Base-by-base conservation (phyloP, 1,140 invertebrate genomes). In the Chelonus insularis region DNA sequence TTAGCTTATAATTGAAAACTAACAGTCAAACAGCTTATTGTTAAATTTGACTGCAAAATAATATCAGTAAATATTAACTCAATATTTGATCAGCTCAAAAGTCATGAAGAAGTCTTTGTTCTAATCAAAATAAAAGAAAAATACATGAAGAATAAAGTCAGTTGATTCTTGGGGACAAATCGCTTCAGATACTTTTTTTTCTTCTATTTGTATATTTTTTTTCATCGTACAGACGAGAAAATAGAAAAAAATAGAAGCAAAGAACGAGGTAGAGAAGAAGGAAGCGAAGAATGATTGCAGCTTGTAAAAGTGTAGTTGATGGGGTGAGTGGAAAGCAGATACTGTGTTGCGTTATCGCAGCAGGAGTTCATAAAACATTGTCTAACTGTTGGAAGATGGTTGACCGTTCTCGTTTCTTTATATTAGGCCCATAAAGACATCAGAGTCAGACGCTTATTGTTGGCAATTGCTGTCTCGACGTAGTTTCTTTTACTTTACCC, bases 341-440 rank as follows among this genome's bases (percentile, higher is more conserved):
- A 72, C 70, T 71, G 65, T 67, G 61, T 63, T 65, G 59, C 60
- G 66, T 70, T 68, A 68, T 68, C 69, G 62, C 63, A 48, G 50
- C 21, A 47, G 57, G 52, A 68, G 68, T 72, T 72, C 72, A 72
- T 74, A 69, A 73, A 74, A 67, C 68, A 68, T 68, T 66, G 71
- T 68, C 66, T 65, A 71, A 66, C 64, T 60, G 62, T 72, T 72
- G 71, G 69, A 65, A 63, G 65, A 64, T 69, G 68, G 72, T 72
- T 69, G 68, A 72, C 66, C 60, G 47, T 37, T 63, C 58, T 67
- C 69, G 66, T 72, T 68, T 63, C 68, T 72, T 72, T 72, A 74
- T 72, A 72, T 72, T 68, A 72, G 71, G 56, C 65, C 51, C 69
- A 68, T 74, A 74, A 74, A 72, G 65, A 63, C 62, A 47, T 62